These are phyloP conservation scores for Osmoderma eremita DNA, from an alignment of 2,888 invertebrate species.

Conservation along the genomic window DNA sequence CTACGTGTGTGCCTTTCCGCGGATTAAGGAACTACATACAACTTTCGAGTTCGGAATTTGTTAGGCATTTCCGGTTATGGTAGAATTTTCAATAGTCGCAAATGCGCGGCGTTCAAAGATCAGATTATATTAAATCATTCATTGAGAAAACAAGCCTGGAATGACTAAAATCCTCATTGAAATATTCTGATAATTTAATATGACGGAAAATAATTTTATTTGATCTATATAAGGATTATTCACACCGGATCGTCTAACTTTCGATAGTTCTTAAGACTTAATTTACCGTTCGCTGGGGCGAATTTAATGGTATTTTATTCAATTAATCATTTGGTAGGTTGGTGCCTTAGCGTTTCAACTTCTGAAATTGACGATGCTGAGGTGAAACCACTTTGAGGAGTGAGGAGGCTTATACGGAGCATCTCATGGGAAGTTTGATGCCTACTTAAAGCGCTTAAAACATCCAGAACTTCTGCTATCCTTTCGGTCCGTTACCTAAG, in stretches of 20 bases:
- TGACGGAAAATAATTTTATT: constrained; percentile 8
- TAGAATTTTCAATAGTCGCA: not conserved
- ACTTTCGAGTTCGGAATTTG: constrained; percentile 19
- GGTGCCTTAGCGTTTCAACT: constrained; percentile 10
- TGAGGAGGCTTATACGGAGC: not conserved
- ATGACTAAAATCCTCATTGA: too few species aligned
- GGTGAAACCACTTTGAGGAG: not conserved
- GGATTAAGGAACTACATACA: constrained; percentile 20
- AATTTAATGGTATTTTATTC: constrained; percentile 27
- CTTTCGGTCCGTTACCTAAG: too few species aligned
- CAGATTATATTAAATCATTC: not conserved
- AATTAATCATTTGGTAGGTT: constrained; percentile 28
- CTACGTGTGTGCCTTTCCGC: constrained; percentile 19
- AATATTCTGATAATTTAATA: not conserved
- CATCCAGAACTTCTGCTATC: too few species aligned
- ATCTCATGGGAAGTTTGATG: not conserved
- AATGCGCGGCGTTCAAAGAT: not conserved
- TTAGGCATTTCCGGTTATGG: constrained; percentile 1
- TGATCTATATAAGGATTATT: constrained; percentile 5
- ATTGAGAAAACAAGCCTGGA: not conserved
- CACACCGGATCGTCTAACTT: constrained; percentile 1
- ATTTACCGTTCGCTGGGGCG: constrained; percentile 14
- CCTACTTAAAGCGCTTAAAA: not conserved
- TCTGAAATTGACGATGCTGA: constrained; percentile 9
- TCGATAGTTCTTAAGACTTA: constrained; percentile 12